Evolutionary conservation across 2,888 invertebrate species (phyloP), one percentile per base, ranked within the genome.

Genomic region (Cyclophora albipunctata): DNA sequence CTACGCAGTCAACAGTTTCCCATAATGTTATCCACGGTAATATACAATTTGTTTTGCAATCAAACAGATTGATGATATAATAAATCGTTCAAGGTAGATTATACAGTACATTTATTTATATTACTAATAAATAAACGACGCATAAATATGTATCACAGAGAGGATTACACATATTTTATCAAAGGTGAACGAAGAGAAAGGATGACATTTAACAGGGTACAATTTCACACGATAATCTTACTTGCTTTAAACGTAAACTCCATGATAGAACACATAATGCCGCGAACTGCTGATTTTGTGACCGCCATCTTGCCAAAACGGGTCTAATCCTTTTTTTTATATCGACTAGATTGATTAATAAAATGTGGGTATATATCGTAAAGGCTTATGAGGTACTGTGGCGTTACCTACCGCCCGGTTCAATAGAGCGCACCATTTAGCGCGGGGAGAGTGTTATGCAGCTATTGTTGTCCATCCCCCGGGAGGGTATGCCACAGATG

Each of bases 241-340:
- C 88, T 88, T 83, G 88, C 88, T 88, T 81, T 87, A 65, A 88
- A 88, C 55, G 88, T 88, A 63, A 88, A 81, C 71, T 88, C 88
- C 86, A 88, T 84, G 59, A 88, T 77, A 53, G 86, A 81, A 65
- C 86, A 88, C 88, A 88, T 88, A 62, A 87, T 78, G 54, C 88
- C 88, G 53, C 88, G 84, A 48, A 88, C 84, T 48, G 78, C 80
- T 45, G 86, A 81, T 66, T 84, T 87, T 7, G 88, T 87, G 50
- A 82, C 72, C 41, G 85, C 79, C 86, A 86, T 86, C 54, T 70
- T 65, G 43, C 34, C n/a, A 7, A 3, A 50, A 52, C 52, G 42
- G 47, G 43, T 45, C 33, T 52, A 42, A 20, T 20, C 20, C 20
- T 2, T 20, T 34, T n/a, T 48, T 55, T 46, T 50, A 50, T 51